Base-by-base conservation (phyloP, 1,140 invertebrate genomes). In the Drosophila ohnishii region DNA sequence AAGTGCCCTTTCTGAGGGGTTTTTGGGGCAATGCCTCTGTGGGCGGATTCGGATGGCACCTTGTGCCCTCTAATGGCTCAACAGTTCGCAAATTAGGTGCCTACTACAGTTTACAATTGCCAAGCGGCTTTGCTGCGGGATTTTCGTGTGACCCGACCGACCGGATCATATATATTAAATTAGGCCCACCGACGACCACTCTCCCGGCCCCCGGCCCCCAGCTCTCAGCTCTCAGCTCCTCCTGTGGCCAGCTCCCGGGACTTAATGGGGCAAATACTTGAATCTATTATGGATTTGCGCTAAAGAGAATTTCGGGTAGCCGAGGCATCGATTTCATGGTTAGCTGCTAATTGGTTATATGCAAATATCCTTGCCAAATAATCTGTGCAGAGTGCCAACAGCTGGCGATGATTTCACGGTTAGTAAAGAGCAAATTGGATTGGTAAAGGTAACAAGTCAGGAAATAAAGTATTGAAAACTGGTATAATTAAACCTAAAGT, bases 1-100 rank as follows among this genome's bases (percentile, higher is more conserved):
- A 87, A 86, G 79, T 73, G 76, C 66, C 66, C 63, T 25, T 65
- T 56, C 50, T 50, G 58, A 35, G 59, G 22, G 57, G 34, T 25
- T 50, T 19, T 55, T 25, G 39, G 62, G 32, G 51, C 34, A 22
- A 11, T 7, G n/a, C 30, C 32, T 22, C 32, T 30, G 56, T 32
- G 47, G 25, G 30, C 16, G 39, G 39, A 45, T 44, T 50, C 57
- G 25, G 25, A 75, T 45, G 50, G 40, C 58, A 73, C 63, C 80
- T 82, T 76, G 83, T 86, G 62, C 69, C 75, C 75, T 70, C 69
- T 87, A 86, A 86, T 86, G 83, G 79, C 75, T 87, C 67, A 87
- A 87, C 83, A 87, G 83, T 82, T 87, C 83, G 77, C 83, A 86
- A 86, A 86, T 86, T 86, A 86, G 83, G 82, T 86, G 82, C 75